Evolutionary conservation across 2,113 vertebrate genomes (phyloP), one percentile per base, ranked within the genome.

Genomic region (Gobius niger): DNA sequence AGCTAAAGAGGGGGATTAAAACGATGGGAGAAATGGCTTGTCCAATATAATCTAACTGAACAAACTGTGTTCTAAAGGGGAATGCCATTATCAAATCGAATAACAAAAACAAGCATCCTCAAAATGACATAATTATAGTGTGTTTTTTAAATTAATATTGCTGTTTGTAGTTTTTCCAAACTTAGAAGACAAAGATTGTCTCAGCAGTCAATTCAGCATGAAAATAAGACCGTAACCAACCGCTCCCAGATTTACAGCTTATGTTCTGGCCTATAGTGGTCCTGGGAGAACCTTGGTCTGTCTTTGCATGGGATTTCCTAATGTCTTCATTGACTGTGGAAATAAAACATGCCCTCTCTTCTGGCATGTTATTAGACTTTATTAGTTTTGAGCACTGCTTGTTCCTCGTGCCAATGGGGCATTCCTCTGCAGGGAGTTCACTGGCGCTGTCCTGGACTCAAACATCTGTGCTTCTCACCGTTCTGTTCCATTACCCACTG

Each of bases 381-480:
- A 85, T 85, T 75, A 76, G 75, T 82, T 80, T 61, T 51, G 77
- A 86, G 76, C 7, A 53, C 67, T 72, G 12, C 49, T 11, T 72
- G 75, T 78, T 85, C 60, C 54, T 50, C 24, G 70, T 89, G 85
- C 82, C 83, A 84, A 81, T 78, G 56, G 65, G 68, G 75, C 84
- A 90, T 90, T 90, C 89, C 88, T 90, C 84, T 82, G 81, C 63
- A 80, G 88, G 89, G 88, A 90, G 87, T 83, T 77, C 76, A 85
- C 81, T 67, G 79, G 75, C 72, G 61, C 50, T 68, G 59, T 44
- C 47, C 63, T 85, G 76, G 78, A 85, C 77, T 64, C 70, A 85
- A 87, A 90, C 82, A 81, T 84, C 72, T 84, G 77, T 70, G 70
- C 69, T 89, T 88, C 85, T 72, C 82, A 83, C 73, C 72, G 66